Evolutionary conservation across 2,888 invertebrate genomes (phyloP), one percentile per base, ranked within the genome.

Genomic region (Metallyticus violacea): DNA sequence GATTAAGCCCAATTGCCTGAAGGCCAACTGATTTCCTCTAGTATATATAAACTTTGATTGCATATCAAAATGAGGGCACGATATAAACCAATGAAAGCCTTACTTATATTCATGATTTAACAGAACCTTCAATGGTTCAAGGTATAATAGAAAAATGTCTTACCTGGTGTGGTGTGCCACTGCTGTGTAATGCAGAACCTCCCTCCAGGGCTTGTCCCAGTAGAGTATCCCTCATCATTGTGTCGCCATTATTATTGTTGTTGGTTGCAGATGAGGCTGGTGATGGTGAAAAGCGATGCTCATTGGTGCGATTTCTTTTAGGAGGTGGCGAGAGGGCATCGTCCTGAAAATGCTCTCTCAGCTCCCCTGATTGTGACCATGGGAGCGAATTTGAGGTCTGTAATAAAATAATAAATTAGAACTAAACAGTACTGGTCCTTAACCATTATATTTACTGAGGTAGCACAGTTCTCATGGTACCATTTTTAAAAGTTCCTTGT

Each of bases 131-230:
- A n/a, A n/a, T n/a, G n/a, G n/a, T n/a, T n/a, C n/a, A n/a, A n/a
- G n/a, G n/a, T n/a, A n/a, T n/a, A n/a, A n/a, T n/a, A n/a, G n/a
- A n/a, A n/a, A 28, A 7, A 62, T 15, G 4, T 30, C 81, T 87
- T 76, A 89, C 88, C 86, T 88, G 89, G 84, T 88, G 88, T 22
- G 85, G 76, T 4, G 88, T 76, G 77, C 82, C 86, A n/a, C 84
- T 89, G 29, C 95, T 93, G 90, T 95, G 94, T 90, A 94, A 93
- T 91, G 94, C 94, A 85, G 95, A 95, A 85, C 95, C 94, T 90
- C 94, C 95, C 91, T 97, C 97, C 89, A 97, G 92, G 5, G 96
- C 95, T 91, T 97, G 97, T 80, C 96, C 95, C 89, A 97, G 93
- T 85, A 97, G 92, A 0, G 96, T 95, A 88, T 95, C 95, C 88